phyloP scores from a whole-genome alignment of 2,797 vertebrate genomes.

The Heterohyrax brucei region DNA sequence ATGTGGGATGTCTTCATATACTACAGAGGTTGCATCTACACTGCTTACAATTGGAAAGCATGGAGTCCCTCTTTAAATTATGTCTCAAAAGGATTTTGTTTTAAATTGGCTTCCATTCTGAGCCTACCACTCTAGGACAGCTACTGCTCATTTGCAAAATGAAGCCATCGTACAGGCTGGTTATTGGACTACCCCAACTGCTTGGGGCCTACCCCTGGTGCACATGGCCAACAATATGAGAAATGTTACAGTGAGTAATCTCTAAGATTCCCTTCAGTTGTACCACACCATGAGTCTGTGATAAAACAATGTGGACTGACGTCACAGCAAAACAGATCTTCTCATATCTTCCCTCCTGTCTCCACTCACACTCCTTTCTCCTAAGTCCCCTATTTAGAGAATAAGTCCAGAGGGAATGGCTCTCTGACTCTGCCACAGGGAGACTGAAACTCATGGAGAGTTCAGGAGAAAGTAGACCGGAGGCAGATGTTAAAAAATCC shows the following conservation, averaged over 20 bases:
- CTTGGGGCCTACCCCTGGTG: too few relatives aligned
- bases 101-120: neutral
- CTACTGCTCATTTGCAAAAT: neutral
- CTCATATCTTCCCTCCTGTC: neutral
- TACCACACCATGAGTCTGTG: fast-evolving
- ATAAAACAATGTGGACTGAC: neutral
- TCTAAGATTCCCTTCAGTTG: neutral
- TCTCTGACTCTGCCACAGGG: neutral
- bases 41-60: neutral
- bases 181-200: too few relatives aligned
- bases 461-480: neutral
- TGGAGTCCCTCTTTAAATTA: neutral
- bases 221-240: fast-evolving
- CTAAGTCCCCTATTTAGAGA: fast-evolving
- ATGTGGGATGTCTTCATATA: neutral
- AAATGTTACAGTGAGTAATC: neutral
- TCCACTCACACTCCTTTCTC: fast-evolving
- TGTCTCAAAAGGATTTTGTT: neutral
- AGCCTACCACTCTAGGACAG: neutral
- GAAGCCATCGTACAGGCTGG: fast-evolving
- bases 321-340: neutral
- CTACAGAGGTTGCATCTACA: fast-evolving
- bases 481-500: neutral
- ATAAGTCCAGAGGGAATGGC: fast-evolving
- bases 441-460: neutral